Evolutionary conservation across 2,888 invertebrate species (phyloP).

Genomic region (Lutraria lutraria): DNA sequence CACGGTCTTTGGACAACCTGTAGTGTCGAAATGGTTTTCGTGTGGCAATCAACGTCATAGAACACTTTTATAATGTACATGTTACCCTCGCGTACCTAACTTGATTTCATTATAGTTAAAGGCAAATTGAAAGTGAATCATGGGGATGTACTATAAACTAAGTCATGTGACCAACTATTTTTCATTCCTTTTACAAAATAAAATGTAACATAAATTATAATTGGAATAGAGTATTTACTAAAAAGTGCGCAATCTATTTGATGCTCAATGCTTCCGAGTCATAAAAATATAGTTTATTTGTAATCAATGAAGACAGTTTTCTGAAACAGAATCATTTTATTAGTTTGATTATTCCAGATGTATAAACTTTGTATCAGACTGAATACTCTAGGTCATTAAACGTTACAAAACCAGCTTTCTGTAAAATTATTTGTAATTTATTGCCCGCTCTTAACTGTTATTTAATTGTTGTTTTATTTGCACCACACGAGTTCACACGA

Average conservation of each 20-base stretch:
- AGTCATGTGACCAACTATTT: no score
- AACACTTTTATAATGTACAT: no score
- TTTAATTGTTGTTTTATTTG: conserved; percentile 13
- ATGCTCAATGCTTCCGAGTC: neutral
- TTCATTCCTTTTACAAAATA: no score
- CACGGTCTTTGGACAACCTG: no score
- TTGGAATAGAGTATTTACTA: no score
- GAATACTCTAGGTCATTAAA: conserved; percentile 23
- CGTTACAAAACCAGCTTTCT: conserved; percentile 26
- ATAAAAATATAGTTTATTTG: neutral
- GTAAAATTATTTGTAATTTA: conserved; percentile 49
- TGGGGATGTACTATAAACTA: no score
- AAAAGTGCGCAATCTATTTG: conserved; percentile 5
- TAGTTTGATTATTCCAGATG: conserved; percentile 28
- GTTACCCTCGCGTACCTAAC: no score
- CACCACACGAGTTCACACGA: conserved; percentile 11
- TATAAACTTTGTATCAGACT: conserved; percentile 23
- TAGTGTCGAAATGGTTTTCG: no score
- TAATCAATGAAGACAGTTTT: neutral
- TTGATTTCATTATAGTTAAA: no score
- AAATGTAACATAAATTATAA: no score
- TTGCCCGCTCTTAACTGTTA: conserved; percentile 19
- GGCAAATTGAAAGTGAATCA: no score
- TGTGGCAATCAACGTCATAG: no score
- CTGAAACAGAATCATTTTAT: neutral